Conservation (phyloP, 2,888 invertebrate genomes). For the Acleris cristana region DNA sequence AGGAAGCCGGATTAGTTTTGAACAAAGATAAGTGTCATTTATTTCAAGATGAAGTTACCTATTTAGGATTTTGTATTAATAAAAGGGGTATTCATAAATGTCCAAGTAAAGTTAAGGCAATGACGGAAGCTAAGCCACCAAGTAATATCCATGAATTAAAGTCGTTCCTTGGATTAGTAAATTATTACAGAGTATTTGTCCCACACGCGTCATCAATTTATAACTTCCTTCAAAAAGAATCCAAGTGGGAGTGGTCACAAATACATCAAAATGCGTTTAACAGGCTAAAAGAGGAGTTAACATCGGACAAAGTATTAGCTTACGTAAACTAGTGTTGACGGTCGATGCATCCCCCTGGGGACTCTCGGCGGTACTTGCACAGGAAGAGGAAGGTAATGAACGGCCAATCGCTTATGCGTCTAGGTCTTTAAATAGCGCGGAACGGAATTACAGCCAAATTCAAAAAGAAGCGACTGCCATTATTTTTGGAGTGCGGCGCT, state of each 20-base stretch:
- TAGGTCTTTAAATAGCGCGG: conserved; percentile 15
- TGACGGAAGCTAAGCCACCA: conserved; percentile 10
- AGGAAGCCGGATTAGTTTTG: conserved; percentile 5
- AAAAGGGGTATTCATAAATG: conserved; percentile 25
- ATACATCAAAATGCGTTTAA: conserved; percentile 30
- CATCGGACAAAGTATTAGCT: conserved; percentile 29
- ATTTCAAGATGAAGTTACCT: conserved; percentile 16
- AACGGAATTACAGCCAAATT: conserved; percentile 26
- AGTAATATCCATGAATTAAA: conserved; percentile 20
- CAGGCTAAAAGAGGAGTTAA: conserved; percentile 27
- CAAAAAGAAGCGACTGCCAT: conserved; percentile 32
- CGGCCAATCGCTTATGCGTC: conserved; percentile 26
- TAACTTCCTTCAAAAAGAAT: conserved; percentile 33
- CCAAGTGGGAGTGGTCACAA: conserved; percentile 34
- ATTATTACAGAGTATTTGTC: conserved; percentile 14
- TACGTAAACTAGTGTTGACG: conserved; percentile 3
- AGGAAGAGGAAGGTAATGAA: conserved; percentile 6
- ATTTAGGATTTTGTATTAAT: conserved; percentile 23
- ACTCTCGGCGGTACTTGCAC: neutral
- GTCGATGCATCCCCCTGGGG: conserved; percentile 12
- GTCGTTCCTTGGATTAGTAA: conserved; percentile 25
- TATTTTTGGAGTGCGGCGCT: conserved; percentile 30
- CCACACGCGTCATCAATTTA: conserved; percentile 17
- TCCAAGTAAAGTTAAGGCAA: conserved; percentile 23
- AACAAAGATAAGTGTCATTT: conserved; percentile 10